These are phyloP conservation scores for Frankliniella intonsa DNA, from an alignment of 2,888 invertebrate species.

Conservation along the genomic window DNA sequence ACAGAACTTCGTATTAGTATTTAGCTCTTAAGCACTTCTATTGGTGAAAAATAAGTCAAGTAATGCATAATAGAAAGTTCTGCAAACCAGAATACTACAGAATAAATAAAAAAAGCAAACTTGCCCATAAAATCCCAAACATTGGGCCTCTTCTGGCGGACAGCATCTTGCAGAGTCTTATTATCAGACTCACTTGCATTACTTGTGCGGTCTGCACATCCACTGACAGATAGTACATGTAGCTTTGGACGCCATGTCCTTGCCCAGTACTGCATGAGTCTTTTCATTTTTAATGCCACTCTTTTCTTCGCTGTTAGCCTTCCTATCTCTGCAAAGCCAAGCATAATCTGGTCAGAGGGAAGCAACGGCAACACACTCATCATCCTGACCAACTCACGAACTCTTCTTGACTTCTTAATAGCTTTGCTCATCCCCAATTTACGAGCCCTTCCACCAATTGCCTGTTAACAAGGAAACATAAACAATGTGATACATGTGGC, in stretches of 20 bases:
- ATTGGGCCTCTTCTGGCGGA: no score
- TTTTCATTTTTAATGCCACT: background rate
- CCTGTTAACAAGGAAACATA: background rate
- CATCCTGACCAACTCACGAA: background rate
- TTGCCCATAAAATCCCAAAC: no score
- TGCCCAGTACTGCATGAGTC: background rate
- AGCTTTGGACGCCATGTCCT: background rate
- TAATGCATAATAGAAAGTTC: no score
- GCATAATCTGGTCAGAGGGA: background rate
- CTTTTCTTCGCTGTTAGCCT: background rate
- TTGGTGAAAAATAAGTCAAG: no score
- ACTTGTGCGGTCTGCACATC: background rate
- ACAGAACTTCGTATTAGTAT: no score
- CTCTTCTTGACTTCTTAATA: background rate
- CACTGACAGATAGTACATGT: background rate
- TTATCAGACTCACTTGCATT: background rate
- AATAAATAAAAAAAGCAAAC: no score
- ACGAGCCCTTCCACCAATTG: background rate
- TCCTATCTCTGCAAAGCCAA: background rate
- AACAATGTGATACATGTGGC: background rate
- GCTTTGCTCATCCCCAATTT: background rate
- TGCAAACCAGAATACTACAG: no score
- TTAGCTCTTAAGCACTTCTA: no score
- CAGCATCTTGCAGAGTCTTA: background rate
- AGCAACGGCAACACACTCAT: background rate